Percentiles rank a stretch among this genome's conserved stretches.
These are phyloP conservation scores for Cyphomyrmex costatus DNA, from an alignment of 1,140 invertebrate species.

Conservation along the genomic window DNA sequence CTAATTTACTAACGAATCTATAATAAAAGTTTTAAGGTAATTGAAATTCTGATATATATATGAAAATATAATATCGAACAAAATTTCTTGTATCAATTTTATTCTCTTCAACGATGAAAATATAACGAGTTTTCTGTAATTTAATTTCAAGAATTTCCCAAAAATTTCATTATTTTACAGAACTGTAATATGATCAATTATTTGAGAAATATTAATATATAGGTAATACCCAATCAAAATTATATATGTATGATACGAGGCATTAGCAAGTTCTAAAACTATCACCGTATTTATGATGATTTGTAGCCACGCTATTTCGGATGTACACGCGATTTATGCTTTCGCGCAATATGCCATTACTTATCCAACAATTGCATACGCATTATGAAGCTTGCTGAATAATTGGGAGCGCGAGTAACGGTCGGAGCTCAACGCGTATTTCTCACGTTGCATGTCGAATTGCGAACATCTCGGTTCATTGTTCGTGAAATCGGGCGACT, in stretches of 20 bases:
- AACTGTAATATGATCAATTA: not conserved
- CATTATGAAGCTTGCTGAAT: constrained; percentile 63
- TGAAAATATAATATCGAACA: not conserved
- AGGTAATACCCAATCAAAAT: not conserved
- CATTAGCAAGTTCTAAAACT: constrained; percentile 38
- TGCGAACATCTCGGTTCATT: constrained; percentile 54
- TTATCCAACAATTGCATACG: constrained; percentile 65
- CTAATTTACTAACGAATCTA: not conserved
- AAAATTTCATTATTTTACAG: not conserved
- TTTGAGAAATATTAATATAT: not conserved
- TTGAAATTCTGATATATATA: not conserved
- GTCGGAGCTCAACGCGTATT: constrained; percentile 39
- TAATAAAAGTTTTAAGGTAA: not conserved
- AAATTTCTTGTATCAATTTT: not conserved
- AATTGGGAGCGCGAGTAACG: constrained; percentile 62
- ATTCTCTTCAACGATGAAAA: not conserved
- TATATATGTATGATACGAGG: not conserved
- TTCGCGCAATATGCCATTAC: constrained; percentile 62
- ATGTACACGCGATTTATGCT: constrained; percentile 49
- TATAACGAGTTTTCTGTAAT: not conserved
- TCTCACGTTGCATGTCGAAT: constrained; percentile 63
- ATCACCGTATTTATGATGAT: constrained; percentile 56
- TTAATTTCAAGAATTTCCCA: not conserved
- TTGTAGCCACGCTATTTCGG: constrained; percentile 59
- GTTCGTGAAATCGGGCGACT: constrained; percentile 44